A percentile compares a stretch with the other conserved stretches of the same genome.
Conservation (phyloP, 2,888 invertebrate genomes). For the Arrhopalites spinosus region DNA sequence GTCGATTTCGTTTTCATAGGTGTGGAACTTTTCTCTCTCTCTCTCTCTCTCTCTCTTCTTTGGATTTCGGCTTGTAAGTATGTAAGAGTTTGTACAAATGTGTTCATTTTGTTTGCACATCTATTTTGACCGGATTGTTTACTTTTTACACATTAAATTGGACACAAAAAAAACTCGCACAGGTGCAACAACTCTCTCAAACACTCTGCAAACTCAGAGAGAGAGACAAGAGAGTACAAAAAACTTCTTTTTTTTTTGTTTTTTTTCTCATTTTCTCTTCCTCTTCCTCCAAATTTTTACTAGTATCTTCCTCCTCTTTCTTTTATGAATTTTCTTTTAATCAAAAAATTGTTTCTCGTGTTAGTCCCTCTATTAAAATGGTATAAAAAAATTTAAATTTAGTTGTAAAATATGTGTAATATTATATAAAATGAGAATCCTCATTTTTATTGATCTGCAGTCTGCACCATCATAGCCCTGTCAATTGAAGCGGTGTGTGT, state of each 20-base stretch:
- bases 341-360: too few relatives aligned
- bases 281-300: slow-evolving; percentile 12
- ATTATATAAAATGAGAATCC: too few relatives aligned
- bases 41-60: neutral
- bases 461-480: too few relatives aligned
- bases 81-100: slow-evolving; percentile 14
- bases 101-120: slow-evolving; percentile 52
- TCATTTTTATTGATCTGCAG: too few relatives aligned
- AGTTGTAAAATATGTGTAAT: too few relatives aligned
- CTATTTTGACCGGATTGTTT: slow-evolving; percentile 56
- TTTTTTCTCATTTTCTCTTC: slow-evolving; percentile 10
- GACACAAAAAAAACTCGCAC: slow-evolving; percentile 41
- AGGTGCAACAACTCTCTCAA: slow-evolving; percentile 33
- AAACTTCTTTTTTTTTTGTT: slow-evolving; percentile 6
- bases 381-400: too few relatives aligned
- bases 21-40: neutral
- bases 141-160: slow-evolving; percentile 54
- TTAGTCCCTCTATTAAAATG: too few relatives aligned
- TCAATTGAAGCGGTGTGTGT: too few relatives aligned
- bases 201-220: neutral
- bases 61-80: slow-evolving; percentile 4
- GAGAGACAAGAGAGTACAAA: neutral
- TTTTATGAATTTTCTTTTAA: too few relatives aligned
- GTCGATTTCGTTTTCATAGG: slow-evolving; percentile 38
- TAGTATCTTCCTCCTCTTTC: too few relatives aligned